Evolutionary conservation across 2,888 invertebrate species (phyloP).

Genomic region (Oxytorus armatus): DNA sequence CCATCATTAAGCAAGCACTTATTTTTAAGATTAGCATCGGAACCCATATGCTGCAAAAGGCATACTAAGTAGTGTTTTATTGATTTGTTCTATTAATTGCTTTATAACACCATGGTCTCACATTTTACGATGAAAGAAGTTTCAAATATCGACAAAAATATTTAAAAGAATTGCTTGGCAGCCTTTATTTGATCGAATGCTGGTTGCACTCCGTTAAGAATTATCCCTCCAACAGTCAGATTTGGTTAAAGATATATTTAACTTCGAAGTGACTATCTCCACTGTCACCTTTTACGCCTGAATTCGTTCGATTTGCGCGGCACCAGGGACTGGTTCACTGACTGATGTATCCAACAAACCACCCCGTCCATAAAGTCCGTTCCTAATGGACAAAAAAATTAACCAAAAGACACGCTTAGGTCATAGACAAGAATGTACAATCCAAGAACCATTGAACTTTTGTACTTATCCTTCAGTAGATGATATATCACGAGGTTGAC

Average conservation of each 20-base stretch:
- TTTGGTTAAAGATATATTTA: conserved; percentile 48
- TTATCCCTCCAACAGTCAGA: conserved; percentile 53
- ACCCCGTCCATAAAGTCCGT: conserved; percentile 69
- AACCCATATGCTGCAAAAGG: conserved; percentile 20
- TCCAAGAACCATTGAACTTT: conserved; percentile 73
- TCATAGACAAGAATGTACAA: conserved; percentile 64
- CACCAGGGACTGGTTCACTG: conserved; percentile 35
- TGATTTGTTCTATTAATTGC: conserved; percentile 16
- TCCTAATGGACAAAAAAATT: conserved; percentile 58
- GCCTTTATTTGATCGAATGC: conserved; percentile 29
- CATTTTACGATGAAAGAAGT: conserved; percentile 29
- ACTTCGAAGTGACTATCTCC: conserved; percentile 34
- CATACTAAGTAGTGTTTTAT: conserved; percentile 1
- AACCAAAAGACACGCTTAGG: conserved; percentile 46
- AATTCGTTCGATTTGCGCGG: conserved; percentile 46
- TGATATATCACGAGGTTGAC: conserved; percentile 65
- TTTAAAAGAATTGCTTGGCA: conserved; percentile 28
- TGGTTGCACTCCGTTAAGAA: conserved; percentile 49
- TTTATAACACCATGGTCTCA: conserved; percentile 9
- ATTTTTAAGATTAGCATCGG: not conserved
- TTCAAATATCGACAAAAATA: conserved; percentile 24
- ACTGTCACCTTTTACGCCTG: conserved; percentile 49
- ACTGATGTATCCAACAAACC: conserved; percentile 55
- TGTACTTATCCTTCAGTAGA: conserved; percentile 75
- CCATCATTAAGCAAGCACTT: conserved; percentile 15